Percentiles rank a stretch among this genome's conserved stretches.
phyloP scores from a whole-genome alignment of 2,888 invertebrate genomes.

The Subacronicta megacephala region DNA sequence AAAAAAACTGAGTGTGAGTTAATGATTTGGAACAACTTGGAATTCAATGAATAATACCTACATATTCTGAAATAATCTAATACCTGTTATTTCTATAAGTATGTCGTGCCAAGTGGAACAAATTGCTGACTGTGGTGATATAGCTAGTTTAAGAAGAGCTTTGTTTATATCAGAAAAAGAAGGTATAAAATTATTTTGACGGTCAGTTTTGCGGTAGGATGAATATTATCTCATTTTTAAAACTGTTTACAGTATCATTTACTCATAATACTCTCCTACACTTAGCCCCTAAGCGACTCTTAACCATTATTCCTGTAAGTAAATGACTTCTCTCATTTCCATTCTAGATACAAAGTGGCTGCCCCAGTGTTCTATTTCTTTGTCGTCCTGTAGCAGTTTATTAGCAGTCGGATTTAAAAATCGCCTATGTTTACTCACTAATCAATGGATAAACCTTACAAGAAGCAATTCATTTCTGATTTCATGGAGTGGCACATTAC shows the following conservation, averaged over 20 bases:
- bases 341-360: conserved; percentile 85
- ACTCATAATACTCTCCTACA: too few species aligned
- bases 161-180: conserved; percentile 88
- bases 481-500: conserved; percentile 85
- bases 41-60: too few species aligned
- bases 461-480: conserved; percentile 82
- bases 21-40: too few species aligned
- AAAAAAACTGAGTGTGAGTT: too few species aligned
- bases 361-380: conserved; percentile 79
- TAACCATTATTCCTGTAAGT: too few species aligned
- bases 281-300: too few species aligned
- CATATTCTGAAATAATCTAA: too few species aligned
- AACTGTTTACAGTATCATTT: too few species aligned
- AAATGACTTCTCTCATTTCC: too few species aligned
- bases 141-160: conserved; percentile 88
- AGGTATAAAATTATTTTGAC: conserved; percentile 61
- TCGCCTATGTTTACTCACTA: conserved; percentile 80
- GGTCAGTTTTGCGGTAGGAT: too few species aligned
- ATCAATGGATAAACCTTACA: conserved; percentile 84
- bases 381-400: conserved; percentile 84
- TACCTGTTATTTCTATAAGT: too few species aligned
- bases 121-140: conserved; percentile 90
- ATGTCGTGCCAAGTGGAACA: conserved; percentile 90
- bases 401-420: conserved; percentile 78
- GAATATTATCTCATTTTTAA: too few species aligned